Evolutionary conservation across 2,797 vertebrate genomes (phyloP), one percentile per base, ranked within the genome.

Genomic region (Orientallactaga sibirica): DNA sequence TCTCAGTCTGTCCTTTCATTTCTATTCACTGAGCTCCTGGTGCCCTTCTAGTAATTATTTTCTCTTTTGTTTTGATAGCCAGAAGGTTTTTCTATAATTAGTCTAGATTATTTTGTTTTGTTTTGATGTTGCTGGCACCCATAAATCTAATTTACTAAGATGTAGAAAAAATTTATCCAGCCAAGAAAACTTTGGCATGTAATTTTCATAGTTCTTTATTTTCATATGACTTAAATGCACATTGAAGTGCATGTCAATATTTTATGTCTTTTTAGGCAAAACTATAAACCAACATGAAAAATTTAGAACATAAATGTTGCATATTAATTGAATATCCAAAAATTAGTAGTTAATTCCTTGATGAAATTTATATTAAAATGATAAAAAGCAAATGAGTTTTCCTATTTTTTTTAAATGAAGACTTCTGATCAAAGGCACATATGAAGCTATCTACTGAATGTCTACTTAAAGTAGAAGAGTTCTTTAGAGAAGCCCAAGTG

Each of bases 161-260:
- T 70, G 22, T 25, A 92, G 55, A 73, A 86, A 79, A 11, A 87
- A 16, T 83, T 81, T 52, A 37, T 64, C 2, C 3, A 86, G 27
- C 10, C 43, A 67, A 94, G 43, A 71, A 67, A 80, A 76, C 33
- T 27, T 14, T 73, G 68, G 33, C 71, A 68, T 68, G 68, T 7
- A 41, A 61, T 29, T 94, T 93, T 94, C 14, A 68, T 55, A 79
- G 37, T 96, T 86, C 33, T 68, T 80, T 48, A 82, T 92, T 79
- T 94, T 55, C 18, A 8, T 41, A 75, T n/a, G 8, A 52, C 27
- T 71, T 67, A 76, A 27, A 61, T 87, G 15, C 8, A 80, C 64
- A 55, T 81, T 78, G 19, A 79, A 61, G 24, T 67, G 18, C 19
- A 88, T 77, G 4, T 66, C 25, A 79, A 24, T 41, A 20, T 80